These are phyloP conservation scores for Biston betularia DNA, from an alignment of 2,888 invertebrate genomes.

Conservation along the genomic window DNA sequence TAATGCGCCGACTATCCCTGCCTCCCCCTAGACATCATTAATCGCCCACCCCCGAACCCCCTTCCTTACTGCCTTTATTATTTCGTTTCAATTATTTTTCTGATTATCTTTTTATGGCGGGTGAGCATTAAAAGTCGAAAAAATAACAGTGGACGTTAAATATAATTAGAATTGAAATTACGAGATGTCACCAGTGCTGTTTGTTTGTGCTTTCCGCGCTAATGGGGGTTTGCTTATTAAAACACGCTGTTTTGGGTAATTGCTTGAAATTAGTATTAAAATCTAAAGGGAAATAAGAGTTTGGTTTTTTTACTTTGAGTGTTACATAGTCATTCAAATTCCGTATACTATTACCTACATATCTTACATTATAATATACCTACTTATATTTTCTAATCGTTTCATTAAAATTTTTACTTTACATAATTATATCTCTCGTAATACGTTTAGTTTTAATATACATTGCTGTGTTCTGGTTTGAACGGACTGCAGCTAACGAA, in stretches of 20 bases:
- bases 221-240: slow-evolving; percentile 58
- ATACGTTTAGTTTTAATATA: too few relatives aligned
- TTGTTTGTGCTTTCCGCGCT: slow-evolving; percentile 56
- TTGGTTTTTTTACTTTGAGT: background rate
- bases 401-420: too few relatives aligned
- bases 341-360: too few relatives aligned
- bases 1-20: slow-evolving; percentile 83
- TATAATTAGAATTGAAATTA: slow-evolving; percentile 83
- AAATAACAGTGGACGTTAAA: slow-evolving; percentile 83
- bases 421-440: too few relatives aligned
- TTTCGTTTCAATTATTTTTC: slow-evolving; percentile 87
- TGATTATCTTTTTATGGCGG: slow-evolving; percentile 86
- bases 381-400: too few relatives aligned
- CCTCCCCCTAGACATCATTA: slow-evolving; percentile 74
- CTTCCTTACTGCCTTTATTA: slow-evolving; percentile 77
- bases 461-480: too few relatives aligned
- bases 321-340: too few relatives aligned
- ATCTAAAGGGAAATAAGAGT: slow-evolving; percentile 2
- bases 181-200: slow-evolving; percentile 76
- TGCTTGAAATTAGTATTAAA: slow-evolving; percentile 39
- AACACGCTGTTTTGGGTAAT: slow-evolving; percentile 49
- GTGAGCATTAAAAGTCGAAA: slow-evolving; percentile 83
- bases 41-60: slow-evolving; percentile 65
- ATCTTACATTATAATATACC: too few relatives aligned
- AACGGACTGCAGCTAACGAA: too few relatives aligned